A percentile compares a stretch with the other conserved stretches of the same genome.
These are phyloP conservation scores for Drosophila buzzatii DNA, from an alignment of 2,888 invertebrate genomes.

Conservation along the genomic window DNA sequence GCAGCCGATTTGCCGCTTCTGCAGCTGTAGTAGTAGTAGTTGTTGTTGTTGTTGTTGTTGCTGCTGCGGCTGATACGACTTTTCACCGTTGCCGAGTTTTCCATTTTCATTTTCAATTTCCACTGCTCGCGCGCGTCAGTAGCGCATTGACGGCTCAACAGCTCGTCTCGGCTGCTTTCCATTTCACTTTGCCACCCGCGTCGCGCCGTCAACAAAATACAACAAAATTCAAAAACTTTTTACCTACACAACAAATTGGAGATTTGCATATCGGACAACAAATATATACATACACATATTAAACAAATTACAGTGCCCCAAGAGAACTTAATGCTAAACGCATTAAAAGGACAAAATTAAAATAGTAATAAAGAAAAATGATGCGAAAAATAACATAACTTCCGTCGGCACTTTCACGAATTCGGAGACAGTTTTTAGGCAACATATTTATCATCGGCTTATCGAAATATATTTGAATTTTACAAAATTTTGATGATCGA, in stretches of 20 bases:
- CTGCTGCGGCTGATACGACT: slow-evolving; percentile 51
- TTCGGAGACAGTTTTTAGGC: slow-evolving; percentile 6
- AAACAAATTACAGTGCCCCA: slow-evolving; percentile 15
- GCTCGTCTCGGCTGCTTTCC: slow-evolving; percentile 82
- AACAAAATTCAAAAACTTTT: slow-evolving; percentile 20
- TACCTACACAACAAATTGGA: slow-evolving; percentile 4
- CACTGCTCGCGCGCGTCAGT: slow-evolving; percentile 80
- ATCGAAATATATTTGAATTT: slow-evolving; percentile 13
- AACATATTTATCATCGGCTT: slow-evolving; percentile 15
- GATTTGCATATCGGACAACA: slow-evolving; percentile 15
- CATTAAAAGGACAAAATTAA: background rate
- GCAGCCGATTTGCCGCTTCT: slow-evolving; percentile 69
- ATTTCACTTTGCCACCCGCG: slow-evolving; percentile 48
- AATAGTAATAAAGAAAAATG: no score
- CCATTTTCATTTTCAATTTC: slow-evolving; percentile 82
- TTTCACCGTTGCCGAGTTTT: slow-evolving; percentile 73
- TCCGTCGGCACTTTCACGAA: slow-evolving; percentile 56
- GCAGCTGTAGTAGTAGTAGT: slow-evolving; percentile 12
- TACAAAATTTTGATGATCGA: slow-evolving; percentile 45
- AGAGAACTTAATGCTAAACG: slow-evolving; percentile 9
- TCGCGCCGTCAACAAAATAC: slow-evolving; percentile 13
- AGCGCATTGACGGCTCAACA: slow-evolving; percentile 83
- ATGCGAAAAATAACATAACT: background rate
- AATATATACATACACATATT: slow-evolving; percentile 1
- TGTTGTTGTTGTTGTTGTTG: slow-evolving; percentile 25